Base-by-base conservation (phyloP, 2,113 vertebrate genomes). In the Athene noctua region DNA sequence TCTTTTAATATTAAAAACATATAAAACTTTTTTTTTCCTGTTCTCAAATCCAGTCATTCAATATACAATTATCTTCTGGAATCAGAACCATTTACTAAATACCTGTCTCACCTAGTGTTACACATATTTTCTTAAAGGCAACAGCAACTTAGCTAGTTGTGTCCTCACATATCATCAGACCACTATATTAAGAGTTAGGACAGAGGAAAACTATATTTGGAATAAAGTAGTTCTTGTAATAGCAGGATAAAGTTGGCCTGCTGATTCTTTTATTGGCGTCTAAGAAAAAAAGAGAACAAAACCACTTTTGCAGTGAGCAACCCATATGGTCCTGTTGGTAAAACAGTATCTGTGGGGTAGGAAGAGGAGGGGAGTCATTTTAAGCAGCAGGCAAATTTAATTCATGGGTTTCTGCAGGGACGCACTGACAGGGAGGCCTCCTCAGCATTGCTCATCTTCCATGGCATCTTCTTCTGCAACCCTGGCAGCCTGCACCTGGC, bases 291-390 rank as follows among this genome's bases (percentile, higher is more conserved):
- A 22, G 7, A 25, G 14, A 59, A 22, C 20, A 29, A 11, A 61
- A 23, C 7, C 3, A 9, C 26, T 80, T 71, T 4, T 49, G 13
- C 34, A 65, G 30, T 11, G 16, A 70, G 4, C 65, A 91, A 55
- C n/a, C 29, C 16, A 44, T 8, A 38, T 0, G 3, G 6, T 74
- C 15, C 40, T 2, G 5, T 11, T 44, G 15, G 21, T 55, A 57
- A 42, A n/a, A 52, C 16, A 61, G 20, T 22, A 88, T 54, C 68
- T 81, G 9, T 57, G 18, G 27, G 23, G 5, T 4, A 73, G 12
- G 36, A 92, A 66, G 29, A 73, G 59, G 34, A 55, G 3, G 38
- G 20, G 10, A 65, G 32, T 54, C 6, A 70, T 51, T 87, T 81
- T 81, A 84, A 84, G 51, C 6, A 67, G 62, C 7, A 42, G 26